phyloP scores from a whole-genome alignment of 2,113 vertebrate species.

The Periophthalmodon schlosseri region DNA sequence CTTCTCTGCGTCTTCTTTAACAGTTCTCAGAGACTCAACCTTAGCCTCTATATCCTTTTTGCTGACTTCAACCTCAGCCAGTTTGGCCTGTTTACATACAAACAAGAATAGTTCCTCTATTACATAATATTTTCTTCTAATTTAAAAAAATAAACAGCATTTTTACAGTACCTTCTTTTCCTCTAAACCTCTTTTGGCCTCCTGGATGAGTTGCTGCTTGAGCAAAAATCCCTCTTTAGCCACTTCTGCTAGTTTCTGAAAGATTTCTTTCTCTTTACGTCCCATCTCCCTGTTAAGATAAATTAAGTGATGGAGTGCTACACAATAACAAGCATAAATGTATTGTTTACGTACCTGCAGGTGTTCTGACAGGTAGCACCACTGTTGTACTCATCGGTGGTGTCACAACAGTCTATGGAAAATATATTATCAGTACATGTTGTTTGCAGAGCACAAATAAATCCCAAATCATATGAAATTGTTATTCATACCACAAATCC shows the following conservation, averaged over 20 bases:
- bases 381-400: conserved; percentile 92
- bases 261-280: conserved; percentile 81
- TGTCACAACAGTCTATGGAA: conserved; percentile 87
- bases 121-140: not conserved
- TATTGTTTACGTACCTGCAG: conserved; percentile 77
- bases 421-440: not conserved
- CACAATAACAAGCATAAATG: not conserved
- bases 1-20: conserved; percentile 85
- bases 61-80: conserved; percentile 76
- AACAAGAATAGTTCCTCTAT: not conserved
- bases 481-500: conserved; percentile 83
- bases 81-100: conserved; percentile 69
- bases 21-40: conserved; percentile 77
- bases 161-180: conserved; percentile 83
- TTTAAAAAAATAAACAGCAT: not conserved
- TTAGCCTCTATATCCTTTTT: conserved; percentile 81
- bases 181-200: conserved; percentile 83
- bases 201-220: conserved; percentile 86
- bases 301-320: not conserved
- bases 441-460: not conserved
- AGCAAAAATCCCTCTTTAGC: conserved; percentile 86
- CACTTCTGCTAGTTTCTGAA: conserved; percentile 85
- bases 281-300: conserved; percentile 81
- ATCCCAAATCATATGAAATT: not conserved
- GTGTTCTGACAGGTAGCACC: conserved; percentile 86